phyloP scores from a whole-genome alignment of 2,888 invertebrate genomes.

The Diogma glabrata region DNA sequence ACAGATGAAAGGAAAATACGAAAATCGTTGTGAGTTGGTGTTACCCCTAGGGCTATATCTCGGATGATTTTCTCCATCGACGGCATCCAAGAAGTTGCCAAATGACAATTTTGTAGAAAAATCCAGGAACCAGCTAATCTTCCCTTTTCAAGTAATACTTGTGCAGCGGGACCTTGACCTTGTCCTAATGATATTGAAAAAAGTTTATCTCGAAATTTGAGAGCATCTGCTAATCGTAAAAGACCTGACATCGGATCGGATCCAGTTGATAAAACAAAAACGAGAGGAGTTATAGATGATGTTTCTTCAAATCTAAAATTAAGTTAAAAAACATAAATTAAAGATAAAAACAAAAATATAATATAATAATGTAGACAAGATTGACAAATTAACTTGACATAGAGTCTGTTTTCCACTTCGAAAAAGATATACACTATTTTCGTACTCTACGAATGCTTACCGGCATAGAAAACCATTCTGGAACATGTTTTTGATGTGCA shows the following conservation, averaged over 20 bases:
- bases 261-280: constrained; percentile 79
- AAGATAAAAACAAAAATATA: too few relatives aligned
- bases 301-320: constrained; percentile 56
- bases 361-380: too few relatives aligned
- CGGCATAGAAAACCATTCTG: too few relatives aligned
- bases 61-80: constrained; percentile 67
- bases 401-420: too few relatives aligned
- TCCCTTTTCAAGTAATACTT: constrained; percentile 62
- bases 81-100: constrained; percentile 90
- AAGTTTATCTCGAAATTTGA: constrained; percentile 54
- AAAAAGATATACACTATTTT: background rate
- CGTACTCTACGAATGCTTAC: too few relatives aligned
- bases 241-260: constrained; percentile 81
- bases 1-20: constrained; percentile 81
- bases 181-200: constrained; percentile 78
- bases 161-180: constrained; percentile 83
- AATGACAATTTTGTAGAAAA: constrained; percentile 84
- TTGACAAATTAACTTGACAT: too few relatives aligned
- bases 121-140: constrained; percentile 74
- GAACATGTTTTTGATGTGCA: too few relatives aligned
- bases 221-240: constrained; percentile 65
- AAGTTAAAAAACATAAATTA: constrained; percentile 2
- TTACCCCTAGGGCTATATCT: constrained; percentile 53
- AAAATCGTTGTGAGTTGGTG: constrained; percentile 57
- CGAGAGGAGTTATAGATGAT: constrained; percentile 58